phyloP scores from a whole-genome alignment of 2,797 vertebrate genomes.

The Nyctibius grandis region DNA sequence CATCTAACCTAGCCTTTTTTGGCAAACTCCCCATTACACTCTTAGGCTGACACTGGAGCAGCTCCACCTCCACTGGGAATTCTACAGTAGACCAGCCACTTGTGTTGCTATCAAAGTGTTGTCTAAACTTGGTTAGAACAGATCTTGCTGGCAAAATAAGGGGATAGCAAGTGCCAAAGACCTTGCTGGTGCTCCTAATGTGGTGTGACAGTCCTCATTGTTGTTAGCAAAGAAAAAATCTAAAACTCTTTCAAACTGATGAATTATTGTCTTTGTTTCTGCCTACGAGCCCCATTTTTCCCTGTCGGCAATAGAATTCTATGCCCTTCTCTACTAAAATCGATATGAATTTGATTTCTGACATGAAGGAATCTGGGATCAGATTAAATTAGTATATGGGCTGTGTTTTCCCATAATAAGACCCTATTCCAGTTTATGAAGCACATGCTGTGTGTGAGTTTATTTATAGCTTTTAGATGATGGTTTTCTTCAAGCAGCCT shows the following conservation, averaged over 20 bases:
- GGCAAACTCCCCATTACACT: constrained; percentile 5
- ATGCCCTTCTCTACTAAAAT: background rate
- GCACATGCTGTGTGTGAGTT: background rate
- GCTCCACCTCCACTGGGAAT: constrained; percentile 25
- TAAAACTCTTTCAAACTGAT: background rate
- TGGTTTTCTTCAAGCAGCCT: background rate
- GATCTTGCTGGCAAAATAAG: constrained; percentile 18
- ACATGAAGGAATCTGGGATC: background rate
- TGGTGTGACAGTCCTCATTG: background rate
- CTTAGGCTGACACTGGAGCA: constrained; percentile 2
- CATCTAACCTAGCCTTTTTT: constrained; percentile 37
- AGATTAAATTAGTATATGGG: background rate
- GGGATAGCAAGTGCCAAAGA: background rate
- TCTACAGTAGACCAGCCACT: background rate
- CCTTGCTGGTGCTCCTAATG: background rate
- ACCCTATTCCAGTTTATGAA: background rate
- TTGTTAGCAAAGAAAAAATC: background rate
- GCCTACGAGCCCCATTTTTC: background rate
- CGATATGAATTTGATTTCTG: background rate
- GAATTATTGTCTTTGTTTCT: background rate
- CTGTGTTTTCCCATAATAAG: background rate
- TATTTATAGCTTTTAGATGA: background rate
- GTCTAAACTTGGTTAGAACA: constrained; percentile 46
- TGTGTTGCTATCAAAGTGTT: constrained; percentile 13
- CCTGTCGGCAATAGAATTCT: background rate